Evolutionary conservation across 2,113 vertebrate species (phyloP).

Genomic region (Mastomys natalensis): DNA sequence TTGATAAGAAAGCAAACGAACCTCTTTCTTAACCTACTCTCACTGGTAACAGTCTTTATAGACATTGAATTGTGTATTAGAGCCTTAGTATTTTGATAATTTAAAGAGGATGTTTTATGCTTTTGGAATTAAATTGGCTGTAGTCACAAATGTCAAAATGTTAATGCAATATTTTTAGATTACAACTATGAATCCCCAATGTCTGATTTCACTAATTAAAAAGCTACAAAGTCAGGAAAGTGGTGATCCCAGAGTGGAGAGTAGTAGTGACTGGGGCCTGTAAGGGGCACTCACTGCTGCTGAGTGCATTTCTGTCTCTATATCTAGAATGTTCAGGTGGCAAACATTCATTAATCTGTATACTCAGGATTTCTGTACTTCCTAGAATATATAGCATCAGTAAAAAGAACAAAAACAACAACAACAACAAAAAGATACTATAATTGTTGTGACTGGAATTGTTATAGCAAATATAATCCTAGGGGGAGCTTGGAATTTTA

Average conservation of each 20-base stretch:
- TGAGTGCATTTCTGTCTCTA: background rate
- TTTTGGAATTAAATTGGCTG: constrained; percentile 55
- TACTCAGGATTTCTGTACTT: constrained; percentile 13
- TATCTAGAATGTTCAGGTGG: background rate
- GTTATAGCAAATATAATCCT: background rate
- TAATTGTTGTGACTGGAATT: constrained; percentile 55
- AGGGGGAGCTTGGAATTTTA: background rate
- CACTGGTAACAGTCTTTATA: constrained; percentile 90
- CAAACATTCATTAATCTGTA: background rate
- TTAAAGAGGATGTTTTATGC: constrained; percentile 37
- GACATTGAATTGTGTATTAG: constrained; percentile 50
- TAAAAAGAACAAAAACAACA: background rate
- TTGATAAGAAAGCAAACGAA: constrained; percentile 96
- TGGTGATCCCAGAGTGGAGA: background rate
- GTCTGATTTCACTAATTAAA: background rate
- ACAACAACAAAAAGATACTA: background rate
- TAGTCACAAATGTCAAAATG: constrained; percentile 46
- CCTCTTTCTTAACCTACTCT: constrained; percentile 97
- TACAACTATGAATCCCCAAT: background rate
- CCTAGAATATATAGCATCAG: background rate
- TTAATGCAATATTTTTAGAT: constrained; percentile 48
- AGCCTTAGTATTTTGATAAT: constrained; percentile 23
- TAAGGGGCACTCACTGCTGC: background rate
- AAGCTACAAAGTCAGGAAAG: background rate
- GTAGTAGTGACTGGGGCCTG: background rate